Percentiles rank a stretch among this genome's conserved stretches.
phyloP scores from a whole-genome alignment of 1,140 invertebrate species.

The Bombyx mori region DNA sequence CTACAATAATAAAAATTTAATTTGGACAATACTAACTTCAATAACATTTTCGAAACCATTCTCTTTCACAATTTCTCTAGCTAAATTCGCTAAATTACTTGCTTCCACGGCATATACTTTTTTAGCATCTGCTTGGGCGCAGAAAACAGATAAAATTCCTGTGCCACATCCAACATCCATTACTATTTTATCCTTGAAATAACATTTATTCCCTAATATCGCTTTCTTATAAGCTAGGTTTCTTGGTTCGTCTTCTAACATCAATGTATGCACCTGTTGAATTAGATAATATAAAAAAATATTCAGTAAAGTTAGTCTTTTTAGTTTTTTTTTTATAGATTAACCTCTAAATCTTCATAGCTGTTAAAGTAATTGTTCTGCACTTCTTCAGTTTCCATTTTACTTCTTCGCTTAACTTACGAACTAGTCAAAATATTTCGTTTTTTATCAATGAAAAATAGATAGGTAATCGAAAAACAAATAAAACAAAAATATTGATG shows the following conservation, averaged over 20 bases:
- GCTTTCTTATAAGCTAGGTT: constrained; percentile 88
- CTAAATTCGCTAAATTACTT: constrained; percentile 89
- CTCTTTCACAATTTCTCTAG: constrained; percentile 88
- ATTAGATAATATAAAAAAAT: constrained; percentile 4
- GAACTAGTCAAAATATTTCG: no score
- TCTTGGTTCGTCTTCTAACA: constrained; percentile 85
- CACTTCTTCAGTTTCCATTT: constrained; percentile 22
- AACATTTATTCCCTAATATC: constrained; percentile 79
- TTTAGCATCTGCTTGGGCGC: constrained; percentile 92
- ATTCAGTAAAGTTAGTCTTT: background rate
- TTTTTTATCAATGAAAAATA: constrained; percentile 1
- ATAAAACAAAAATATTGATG: background rate
- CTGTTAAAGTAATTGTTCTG: constrained; percentile 64
- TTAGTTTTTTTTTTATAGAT: background rate
- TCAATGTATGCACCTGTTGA: constrained; percentile 81
- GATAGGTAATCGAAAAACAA: background rate
- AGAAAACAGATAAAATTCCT: constrained; percentile 96
- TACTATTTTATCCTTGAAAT: constrained; percentile 83
- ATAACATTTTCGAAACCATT: constrained; percentile 72
- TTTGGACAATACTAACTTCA: constrained; percentile 55
- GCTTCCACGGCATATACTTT: constrained; percentile 95
- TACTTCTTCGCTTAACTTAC: background rate
- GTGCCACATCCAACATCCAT: constrained; percentile 98
- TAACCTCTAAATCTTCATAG: constrained; percentile 72
- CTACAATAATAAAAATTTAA: no score